A percentile compares a stretch with the other conserved stretches of the same genome.
phyloP scores from a whole-genome alignment of 2,113 vertebrate species.

The Myanophis thanlyinensis region DNA sequence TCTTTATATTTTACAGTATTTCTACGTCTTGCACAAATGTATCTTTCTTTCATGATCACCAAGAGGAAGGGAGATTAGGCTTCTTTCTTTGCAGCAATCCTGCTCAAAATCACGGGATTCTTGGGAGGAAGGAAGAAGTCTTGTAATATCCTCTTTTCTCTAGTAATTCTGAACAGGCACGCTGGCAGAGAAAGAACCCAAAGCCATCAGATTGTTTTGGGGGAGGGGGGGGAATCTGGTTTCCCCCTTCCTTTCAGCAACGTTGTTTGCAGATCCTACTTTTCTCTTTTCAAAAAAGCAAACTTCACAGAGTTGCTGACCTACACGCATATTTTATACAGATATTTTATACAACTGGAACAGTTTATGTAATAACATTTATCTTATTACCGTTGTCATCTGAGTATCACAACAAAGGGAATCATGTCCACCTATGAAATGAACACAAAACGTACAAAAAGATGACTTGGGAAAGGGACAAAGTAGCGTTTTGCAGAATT shows the following conservation, averaged over 20 bases:
- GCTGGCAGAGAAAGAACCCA: background rate
- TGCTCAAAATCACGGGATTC: background rate
- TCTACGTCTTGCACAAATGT: background rate
- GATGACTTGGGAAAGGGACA: background rate
- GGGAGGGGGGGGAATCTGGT: background rate
- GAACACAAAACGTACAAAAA: background rate
- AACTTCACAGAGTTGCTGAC: background rate
- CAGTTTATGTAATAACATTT: background rate
- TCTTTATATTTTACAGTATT: background rate
- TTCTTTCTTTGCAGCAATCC: background rate
- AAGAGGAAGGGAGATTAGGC: background rate
- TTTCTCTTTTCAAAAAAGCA: background rate
- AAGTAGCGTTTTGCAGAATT: background rate
- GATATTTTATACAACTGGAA: background rate
- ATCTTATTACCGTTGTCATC: background rate
- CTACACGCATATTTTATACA: background rate
- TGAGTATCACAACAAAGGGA: background rate
- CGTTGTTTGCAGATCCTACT: background rate
- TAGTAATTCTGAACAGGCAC: background rate
- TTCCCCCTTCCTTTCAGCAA: background rate
- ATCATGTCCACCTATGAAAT: background rate
- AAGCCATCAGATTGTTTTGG: background rate
- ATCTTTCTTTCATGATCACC: background rate
- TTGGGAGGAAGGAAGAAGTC: background rate
- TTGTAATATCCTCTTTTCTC: background rate